Evolutionary conservation across 2,797 vertebrate species (phyloP).

Genomic region (Percopsis omiscomaycus): DNA sequence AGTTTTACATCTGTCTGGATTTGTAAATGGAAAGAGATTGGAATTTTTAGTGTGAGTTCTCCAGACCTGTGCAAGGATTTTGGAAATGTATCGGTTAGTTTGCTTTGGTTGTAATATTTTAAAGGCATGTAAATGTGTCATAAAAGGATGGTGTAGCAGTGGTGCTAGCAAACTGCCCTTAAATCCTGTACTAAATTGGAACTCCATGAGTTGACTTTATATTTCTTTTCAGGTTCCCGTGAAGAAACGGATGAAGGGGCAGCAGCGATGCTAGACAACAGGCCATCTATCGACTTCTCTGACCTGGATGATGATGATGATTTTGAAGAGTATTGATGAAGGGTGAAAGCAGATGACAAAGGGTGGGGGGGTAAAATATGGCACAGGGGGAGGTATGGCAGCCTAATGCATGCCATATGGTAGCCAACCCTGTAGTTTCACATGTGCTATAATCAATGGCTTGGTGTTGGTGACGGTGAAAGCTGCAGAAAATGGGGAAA

Average conservation of each 20-base stretch:
- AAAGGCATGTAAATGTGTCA: no score
- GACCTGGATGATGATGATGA: slow-evolving; percentile 72
- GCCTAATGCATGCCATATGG: slow-evolving; percentile 25
- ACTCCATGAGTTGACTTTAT: not conserved
- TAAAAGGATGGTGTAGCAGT: no score
- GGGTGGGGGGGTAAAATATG: slow-evolving; percentile 2
- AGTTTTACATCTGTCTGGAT: no score
- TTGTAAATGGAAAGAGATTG: no score
- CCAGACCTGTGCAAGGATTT: no score
- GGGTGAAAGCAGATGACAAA: not conserved
- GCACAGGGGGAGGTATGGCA: slow-evolving; percentile 18
- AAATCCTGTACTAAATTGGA: not conserved
- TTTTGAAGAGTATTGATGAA: slow-evolving; percentile 69
- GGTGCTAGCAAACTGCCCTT: not conserved
- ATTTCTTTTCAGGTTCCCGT: slow-evolving; percentile 80
- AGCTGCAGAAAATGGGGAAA: not conserved
- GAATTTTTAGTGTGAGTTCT: no score
- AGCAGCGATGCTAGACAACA: slow-evolving; percentile 71
- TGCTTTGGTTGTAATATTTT: no score
- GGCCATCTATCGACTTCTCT: slow-evolving; percentile 80
- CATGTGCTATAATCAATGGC: slow-evolving; percentile 38
- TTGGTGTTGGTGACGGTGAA: not conserved
- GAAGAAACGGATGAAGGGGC: slow-evolving; percentile 86
- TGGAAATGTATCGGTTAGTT: no score
- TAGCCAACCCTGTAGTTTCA: slow-evolving; percentile 27